phyloP scores from a whole-genome alignment of 2,888 invertebrate genomes.

The Muscina levida region DNA sequence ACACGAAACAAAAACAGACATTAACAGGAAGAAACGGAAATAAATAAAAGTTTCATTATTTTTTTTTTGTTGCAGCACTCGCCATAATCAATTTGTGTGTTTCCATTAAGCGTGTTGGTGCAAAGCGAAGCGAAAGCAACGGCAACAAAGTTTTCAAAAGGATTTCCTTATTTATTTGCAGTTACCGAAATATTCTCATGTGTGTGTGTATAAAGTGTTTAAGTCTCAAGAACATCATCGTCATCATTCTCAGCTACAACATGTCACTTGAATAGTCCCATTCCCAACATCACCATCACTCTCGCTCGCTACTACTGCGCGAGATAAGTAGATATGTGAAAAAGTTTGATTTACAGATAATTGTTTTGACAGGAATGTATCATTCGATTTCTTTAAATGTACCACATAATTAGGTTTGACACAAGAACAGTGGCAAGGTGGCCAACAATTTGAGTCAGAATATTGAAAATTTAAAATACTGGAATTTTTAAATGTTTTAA shows the following conservation, averaged over 20 bases:
- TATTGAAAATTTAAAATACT: no score
- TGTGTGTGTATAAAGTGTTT: not conserved
- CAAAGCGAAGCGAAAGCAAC: not conserved
- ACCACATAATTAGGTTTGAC: no score
- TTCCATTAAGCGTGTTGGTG: not conserved
- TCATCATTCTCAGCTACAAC: not conserved
- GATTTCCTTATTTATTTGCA: constrained; percentile 24
- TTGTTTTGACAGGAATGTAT: no score
- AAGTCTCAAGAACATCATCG: not conserved
- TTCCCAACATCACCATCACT: no score
- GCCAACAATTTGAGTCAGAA: no score
- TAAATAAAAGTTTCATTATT: constrained; percentile 2
- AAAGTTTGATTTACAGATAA: no score
- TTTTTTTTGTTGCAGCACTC: not conserved
- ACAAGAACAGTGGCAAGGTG: no score
- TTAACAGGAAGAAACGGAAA: not conserved
- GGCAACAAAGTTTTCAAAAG: constrained; percentile 12
- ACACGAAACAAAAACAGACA: constrained; percentile 11
- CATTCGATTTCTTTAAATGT: no score
- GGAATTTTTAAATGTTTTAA: no score
- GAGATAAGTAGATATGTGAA: no score
- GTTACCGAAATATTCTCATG: not conserved
- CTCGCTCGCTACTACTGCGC: no score
- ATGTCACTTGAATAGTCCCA: not conserved
- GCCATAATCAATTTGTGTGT: constrained; percentile 9